Conservation (phyloP, 2,113 vertebrate species). For the Vidua macroura region DNA sequence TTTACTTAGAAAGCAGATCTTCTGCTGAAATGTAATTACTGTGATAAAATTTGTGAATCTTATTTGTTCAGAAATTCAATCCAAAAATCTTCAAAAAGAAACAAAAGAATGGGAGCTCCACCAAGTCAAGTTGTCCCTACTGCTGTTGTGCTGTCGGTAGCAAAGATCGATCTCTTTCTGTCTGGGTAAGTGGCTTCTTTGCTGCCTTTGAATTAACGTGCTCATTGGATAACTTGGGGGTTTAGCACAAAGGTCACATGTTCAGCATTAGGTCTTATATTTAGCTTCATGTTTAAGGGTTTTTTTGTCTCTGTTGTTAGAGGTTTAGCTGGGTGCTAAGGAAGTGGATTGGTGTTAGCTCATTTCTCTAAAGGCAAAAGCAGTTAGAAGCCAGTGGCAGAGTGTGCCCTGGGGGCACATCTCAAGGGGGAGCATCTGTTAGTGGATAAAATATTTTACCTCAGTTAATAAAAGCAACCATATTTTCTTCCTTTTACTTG, state of each 20-base stretch:
- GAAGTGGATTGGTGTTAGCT: background rate
- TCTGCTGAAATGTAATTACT: background rate
- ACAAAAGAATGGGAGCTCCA: conserved; percentile 94
- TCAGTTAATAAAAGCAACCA: background rate
- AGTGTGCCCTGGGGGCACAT: background rate
- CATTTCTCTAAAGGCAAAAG: background rate
- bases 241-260: background rate
- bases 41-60: conserved; percentile 7
- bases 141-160: conserved; percentile 98
- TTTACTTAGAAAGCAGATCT: background rate
- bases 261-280: background rate
- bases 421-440: background rate
- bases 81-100: conserved; percentile 99
- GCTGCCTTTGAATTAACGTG: background rate
- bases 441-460: background rate
- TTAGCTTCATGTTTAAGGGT: background rate
- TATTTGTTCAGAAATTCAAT: conserved; percentile 90
- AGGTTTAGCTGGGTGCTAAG: background rate
- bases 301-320: background rate
- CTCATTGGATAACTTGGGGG: background rate
- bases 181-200: conserved; percentile 83
- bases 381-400: background rate
- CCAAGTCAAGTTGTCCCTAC: conserved; percentile 91
- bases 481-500: background rate
- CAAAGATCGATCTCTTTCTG: conserved; percentile 96